Evolutionary conservation across 2,113 vertebrate species (phyloP), one percentile per base, ranked within the genome.

Genomic region (Eptesicus fuscus): DNA sequence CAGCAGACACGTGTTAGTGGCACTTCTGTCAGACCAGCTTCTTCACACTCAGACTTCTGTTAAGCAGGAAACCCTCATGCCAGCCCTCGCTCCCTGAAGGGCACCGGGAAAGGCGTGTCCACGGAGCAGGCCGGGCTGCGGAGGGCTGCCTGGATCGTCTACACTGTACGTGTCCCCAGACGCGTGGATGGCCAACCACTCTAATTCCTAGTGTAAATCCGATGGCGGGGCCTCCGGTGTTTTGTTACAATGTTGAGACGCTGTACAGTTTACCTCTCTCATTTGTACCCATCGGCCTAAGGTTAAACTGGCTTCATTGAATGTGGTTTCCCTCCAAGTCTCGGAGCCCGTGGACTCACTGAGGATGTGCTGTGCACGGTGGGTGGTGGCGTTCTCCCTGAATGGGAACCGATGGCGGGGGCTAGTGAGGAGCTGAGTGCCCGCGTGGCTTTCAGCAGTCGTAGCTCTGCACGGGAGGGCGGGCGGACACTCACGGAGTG

Each of bases 91-190:
- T n/a, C 42, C 53, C 28, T 1, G 49, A 53, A 10, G 67, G 47
- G 1, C 17, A 1, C 35, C 23, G 2, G 11, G n/a, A 5, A 42
- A 35, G 9, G 25, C 0, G 7, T 1, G 4, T 16, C 30, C 4
- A 22, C 0, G 6, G 47, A 35, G 74, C 37, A 16, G n/a, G 67
- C 56, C 49, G 1, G 56, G 37, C 70, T 3, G 6, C 4, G 2
- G 14, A 28, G 73, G 71, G 73, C 32, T 5, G 1, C 7, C 44
- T 23, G 9, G 16, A 9, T 4, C 4, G 56, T 5, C 22, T 3
- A 71, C 90, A 61, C 56, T 2, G 71, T 42, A 20, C 35, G 9
- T 53, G 1, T 9, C 8, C 73, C 83, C 3, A 23, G 77, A 59
- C 9, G 9, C 7, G 1, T 3, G 2, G n/a, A 2, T 9, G 32